Conservation (phyloP, 2,113 vertebrate species). For the Otis tarda region DNA sequence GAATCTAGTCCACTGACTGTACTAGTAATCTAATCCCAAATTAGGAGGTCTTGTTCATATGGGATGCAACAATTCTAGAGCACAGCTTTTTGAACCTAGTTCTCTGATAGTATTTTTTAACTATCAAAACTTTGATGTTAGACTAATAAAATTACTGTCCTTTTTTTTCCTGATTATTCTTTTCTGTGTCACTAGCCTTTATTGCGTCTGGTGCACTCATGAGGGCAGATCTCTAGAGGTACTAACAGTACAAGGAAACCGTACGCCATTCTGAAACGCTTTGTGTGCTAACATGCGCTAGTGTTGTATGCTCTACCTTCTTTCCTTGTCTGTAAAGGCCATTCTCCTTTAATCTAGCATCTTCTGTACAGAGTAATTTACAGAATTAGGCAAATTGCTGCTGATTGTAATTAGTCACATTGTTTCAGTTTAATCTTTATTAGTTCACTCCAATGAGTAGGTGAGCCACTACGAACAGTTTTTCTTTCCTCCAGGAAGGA, state of each 20-base stretch:
- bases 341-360: not conserved
- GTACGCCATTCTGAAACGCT: fast-evolving
- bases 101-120: not conserved
- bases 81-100: not conserved
- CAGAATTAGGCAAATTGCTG: not conserved
- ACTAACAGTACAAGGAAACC: not conserved
- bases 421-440: slow-evolving; percentile 1
- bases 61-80: not conserved
- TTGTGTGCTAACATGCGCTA: not conserved
- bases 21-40: not conserved
- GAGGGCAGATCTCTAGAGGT: not conserved
- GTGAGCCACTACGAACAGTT: not conserved
- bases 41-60: not conserved
- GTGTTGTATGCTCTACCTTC: not conserved
- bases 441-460: not conserved
- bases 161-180: not conserved
- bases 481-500: not conserved
- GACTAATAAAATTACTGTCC: not conserved
- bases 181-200: not conserved
- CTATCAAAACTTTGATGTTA: not conserved
- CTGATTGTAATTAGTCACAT: not conserved
- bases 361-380: not conserved
- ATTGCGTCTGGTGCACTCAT: not conserved
- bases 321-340: not conserved
- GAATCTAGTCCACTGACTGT: not conserved